Base-by-base conservation (phyloP, 2,113 vertebrate species). In the Corythornis cristatus region DNA sequence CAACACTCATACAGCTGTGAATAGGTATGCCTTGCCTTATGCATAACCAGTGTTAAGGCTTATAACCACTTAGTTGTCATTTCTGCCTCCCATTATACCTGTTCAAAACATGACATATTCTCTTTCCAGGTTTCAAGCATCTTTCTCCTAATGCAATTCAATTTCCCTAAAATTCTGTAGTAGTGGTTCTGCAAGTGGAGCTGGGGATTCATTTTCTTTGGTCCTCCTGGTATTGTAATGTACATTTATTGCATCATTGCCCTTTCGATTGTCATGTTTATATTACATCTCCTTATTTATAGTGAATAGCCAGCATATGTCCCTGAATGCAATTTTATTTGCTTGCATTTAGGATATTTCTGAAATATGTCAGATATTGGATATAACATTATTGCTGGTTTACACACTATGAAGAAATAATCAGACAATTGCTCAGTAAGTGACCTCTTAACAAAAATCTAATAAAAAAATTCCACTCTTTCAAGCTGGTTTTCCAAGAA, bases 401-500 rank as follows among this genome's bases (percentile, higher is more conserved):
- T 88, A 91, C 88, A 79, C 18, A 83, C 12, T 43, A 60, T 7
- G 2, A 67, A n/a, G 61, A 93, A 97, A 96, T 96, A 85, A 81
- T 91, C 67, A 75, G 18, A 72, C 37, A 82, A 42, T 74, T 94
- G 67, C 74, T 95, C 78, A 73, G 65, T 89, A 91, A 88, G 42
- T 62, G 93, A 85, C 45, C 33, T 95, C 90, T 94, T 37, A 86
- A 86, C 2, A n/a, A 35, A 18, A 42, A 42, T 13, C 26, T 29
- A 54, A n/a, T 25, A 35, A 23, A 56, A 20, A 68, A 1, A 79
- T 66, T 93, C 25, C 25, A 70, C 14, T 93, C 57, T 74, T 94
- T 95, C 81, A 75, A 93, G 71, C 25, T 89, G 76, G 46, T 93
- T 96, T 97, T 94, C 62, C 33, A 86, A 90, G 91, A 96, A 89